Percentiles rank a stretch among this genome's conserved stretches.
These are phyloP conservation scores for Phaedon cochleariae DNA, from an alignment of 2,888 invertebrate genomes.

Conservation along the genomic window DNA sequence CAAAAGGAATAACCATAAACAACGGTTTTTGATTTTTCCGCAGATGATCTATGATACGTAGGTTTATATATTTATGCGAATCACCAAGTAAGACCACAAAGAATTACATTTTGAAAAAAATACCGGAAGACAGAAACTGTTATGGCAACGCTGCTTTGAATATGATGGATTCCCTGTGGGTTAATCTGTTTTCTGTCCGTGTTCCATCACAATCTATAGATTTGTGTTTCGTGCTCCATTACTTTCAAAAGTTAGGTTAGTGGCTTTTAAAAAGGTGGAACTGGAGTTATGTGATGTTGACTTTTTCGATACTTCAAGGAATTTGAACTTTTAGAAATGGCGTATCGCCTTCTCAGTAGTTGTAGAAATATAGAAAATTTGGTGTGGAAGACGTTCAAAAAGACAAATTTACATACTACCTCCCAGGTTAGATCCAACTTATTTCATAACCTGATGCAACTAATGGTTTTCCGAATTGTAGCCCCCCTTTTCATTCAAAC, in stretches of 20 bases:
- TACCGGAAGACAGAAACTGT: too few relatives aligned
- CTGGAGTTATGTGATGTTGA: slow-evolving; percentile 46
- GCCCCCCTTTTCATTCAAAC: slow-evolving; percentile 64
- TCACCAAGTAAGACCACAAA: too few relatives aligned
- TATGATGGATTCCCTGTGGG: too few relatives aligned
- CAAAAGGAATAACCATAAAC: too few relatives aligned
- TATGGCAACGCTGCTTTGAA: too few relatives aligned
- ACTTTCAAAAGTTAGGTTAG: slow-evolving; percentile 7
- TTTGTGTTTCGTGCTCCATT: too few relatives aligned
- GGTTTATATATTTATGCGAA: too few relatives aligned
- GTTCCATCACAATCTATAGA: too few relatives aligned
- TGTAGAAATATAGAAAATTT: slow-evolving; percentile 67
- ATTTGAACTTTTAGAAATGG: slow-evolving; percentile 63
- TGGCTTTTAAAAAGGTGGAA: slow-evolving; percentile 6
- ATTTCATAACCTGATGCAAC: slow-evolving; percentile 39
- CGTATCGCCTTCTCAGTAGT: slow-evolving; percentile 69
- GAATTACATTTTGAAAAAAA: too few relatives aligned
- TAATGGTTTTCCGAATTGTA: slow-evolving; percentile 61
- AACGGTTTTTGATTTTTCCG: too few relatives aligned
- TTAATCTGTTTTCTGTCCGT: too few relatives aligned
- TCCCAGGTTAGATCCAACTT: slow-evolving; percentile 51
- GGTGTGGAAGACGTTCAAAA: slow-evolving; percentile 55
- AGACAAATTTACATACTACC: slow-evolving; percentile 51
- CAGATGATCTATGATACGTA: too few relatives aligned
- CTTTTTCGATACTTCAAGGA: slow-evolving; percentile 26